Conservation (phyloP, 2,113 vertebrate genomes). For the Coturnix japonica region DNA sequence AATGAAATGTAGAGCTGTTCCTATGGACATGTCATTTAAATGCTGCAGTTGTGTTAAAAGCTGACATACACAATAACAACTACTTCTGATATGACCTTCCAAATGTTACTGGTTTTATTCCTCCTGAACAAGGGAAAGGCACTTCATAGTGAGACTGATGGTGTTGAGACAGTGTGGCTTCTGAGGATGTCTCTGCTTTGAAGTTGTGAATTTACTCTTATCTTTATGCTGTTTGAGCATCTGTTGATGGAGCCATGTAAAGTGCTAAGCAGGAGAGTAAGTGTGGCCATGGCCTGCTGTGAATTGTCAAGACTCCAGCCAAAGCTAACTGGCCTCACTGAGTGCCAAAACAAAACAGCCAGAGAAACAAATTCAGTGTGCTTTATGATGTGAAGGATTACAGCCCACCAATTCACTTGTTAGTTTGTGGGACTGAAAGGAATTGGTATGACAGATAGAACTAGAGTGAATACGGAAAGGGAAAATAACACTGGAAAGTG, state of each 20-base stretch:
- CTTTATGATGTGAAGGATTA: background rate
- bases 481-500: background rate
- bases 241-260: background rate
- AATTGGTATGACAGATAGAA: background rate
- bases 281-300: background rate
- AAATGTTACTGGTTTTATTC: background rate
- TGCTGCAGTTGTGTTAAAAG: background rate
- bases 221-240: background rate
- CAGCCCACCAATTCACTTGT: background rate
- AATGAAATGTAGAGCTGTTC: background rate
- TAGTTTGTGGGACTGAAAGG: background rate
- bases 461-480: background rate
- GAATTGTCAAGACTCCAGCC: background rate
- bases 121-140: background rate
- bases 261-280: background rate
- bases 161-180: background rate
- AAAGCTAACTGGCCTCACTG: background rate
- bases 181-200: background rate
- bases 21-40: background rate
- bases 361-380: background rate
- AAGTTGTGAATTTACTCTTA: background rate
- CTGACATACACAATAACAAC: fast-evolving
- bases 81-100: background rate
- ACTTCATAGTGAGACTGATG: background rate
- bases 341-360: background rate